Base-by-base conservation (phyloP, 2,797 vertebrate species). In the Sylvia borin region DNA sequence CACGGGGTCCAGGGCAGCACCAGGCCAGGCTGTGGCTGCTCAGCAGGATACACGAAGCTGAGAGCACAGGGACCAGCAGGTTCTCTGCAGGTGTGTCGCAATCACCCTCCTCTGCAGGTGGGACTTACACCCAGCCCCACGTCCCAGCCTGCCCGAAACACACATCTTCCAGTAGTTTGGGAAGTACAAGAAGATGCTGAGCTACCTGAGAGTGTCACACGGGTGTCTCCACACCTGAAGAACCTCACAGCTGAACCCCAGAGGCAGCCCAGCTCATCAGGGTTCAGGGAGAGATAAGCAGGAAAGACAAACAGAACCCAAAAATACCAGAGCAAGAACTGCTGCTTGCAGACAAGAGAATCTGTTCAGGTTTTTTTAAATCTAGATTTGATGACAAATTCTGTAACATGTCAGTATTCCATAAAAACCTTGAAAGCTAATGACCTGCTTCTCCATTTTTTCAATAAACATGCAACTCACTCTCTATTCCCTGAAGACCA, bases 1-100 rank as follows among this genome's bases (percentile, higher is more conserved):
- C 53, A 36, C 34, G 1, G 1, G 22, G 21, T 13, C 38, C 57
- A 1, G 3, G 0, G 18, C 5, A 48, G 82, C 38, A 20, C 0
- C 0, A 15, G 24, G 71, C 5, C 12, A 12, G 70, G 16, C 77
- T 25, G 40, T 2, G 75, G 31, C 10, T 17, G 3, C 0, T 13
- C 48, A 47, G 55, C 51, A 7, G 58, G 64, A 27, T 0, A 11
- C 2, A 2, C 5, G 0, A 11, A n/a, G 76, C 7, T 5, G n/a
- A 18, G 57, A 31, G 77, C 3, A 0, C 12, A 4, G 54, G 47
- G 74, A 70, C 6, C 13, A 1, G 74, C 15, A 19, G 31, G 80
- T 8, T 92, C 81, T 10, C 22, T 1, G 3, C 36, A 7, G 58
- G 2, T 1, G 1, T 29, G 81, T 34, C 0, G 1, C 90, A 68